These are phyloP conservation scores for Pipistrellus kuhlii DNA, from an alignment of 2,797 vertebrate species.

Conservation along the genomic window DNA sequence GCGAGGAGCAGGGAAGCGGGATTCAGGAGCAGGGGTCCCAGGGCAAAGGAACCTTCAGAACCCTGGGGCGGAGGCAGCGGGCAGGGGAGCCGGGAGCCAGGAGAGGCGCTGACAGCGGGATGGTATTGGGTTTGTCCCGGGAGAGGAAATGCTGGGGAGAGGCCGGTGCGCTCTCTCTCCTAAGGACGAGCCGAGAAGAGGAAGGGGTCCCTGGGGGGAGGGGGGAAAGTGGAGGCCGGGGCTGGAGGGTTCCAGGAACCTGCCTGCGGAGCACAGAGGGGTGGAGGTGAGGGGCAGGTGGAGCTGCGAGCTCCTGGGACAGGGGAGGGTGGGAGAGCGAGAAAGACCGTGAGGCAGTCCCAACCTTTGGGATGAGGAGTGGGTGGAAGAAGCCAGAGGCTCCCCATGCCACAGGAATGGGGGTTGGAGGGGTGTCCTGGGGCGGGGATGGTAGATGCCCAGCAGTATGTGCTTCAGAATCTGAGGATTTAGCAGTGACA, in stretches of 20 bases:
- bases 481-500: neutral
- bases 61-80: neutral
- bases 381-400: neutral
- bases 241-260: neutral
- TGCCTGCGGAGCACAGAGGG: neutral
- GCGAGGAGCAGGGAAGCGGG: neutral
- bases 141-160: neutral
- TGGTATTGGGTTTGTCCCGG: neutral
- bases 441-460: neutral
- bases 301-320: neutral
- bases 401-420: slow-evolving; percentile 14
- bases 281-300: fast-evolving
- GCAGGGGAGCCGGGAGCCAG: too few species aligned
- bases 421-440: neutral
- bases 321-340: neutral
- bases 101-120: neutral
- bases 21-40: neutral
- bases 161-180: neutral
- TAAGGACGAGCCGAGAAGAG: too few species aligned
- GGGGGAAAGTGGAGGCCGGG: neutral
- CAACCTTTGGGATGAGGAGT: neutral
- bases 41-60: neutral
- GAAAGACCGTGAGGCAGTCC: neutral
- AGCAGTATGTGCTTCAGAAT: neutral
- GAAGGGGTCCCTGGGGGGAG: too few species aligned